Evolutionary conservation across 2,113 vertebrate genomes (phyloP), one percentile per base, ranked within the genome.

Genomic region (Trachemys scripta): DNA sequence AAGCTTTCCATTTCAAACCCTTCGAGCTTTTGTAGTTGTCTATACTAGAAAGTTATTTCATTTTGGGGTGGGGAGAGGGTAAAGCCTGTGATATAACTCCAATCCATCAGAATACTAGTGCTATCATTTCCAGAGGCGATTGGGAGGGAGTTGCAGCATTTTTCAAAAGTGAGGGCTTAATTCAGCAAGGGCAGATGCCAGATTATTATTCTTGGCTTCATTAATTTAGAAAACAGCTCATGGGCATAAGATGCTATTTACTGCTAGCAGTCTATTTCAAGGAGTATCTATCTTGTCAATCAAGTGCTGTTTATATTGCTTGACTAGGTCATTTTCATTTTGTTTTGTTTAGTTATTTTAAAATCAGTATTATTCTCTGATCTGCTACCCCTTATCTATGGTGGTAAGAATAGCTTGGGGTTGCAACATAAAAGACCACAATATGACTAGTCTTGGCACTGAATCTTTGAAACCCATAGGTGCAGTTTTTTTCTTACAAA

Each of bases 221-320:
- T 96, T 69, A 54, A 90, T 83, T 75, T 3, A 95, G 92, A 96
- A 95, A 97, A 97, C 83, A 95, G 93, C 96, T 95, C 65, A 85
- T 88, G 88, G 97, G 93, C 76, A 96, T 13, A 76, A 92, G 85
- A 80, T 94, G 95, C 89, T 97, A 29, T 96, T 94, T 90, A 20
- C 54, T 94, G 92, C 88, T 93, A 95, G 14, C 87, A 94, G 91
- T 88, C 80, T 84, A 49, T 96, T 93, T 96, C 88, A 96, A 96
- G 96, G 87, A 97, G 45, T 85, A 97, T 91, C 95, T 94, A 94
- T 96, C 96, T 90, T 98, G 97, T 98, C 96, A 97, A 65, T 98
- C 97, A 95, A 69, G 49, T 0, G 2, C 51, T 82, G 89, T 96
- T 96, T 94, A 83, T 96, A 38, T 96, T 87, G 76, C 92, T 89